A percentile compares a stretch with the other conserved stretches of the same genome.
Evolutionary conservation across 2,113 vertebrate genomes (phyloP).

Genomic region (Perca flavescens): DNA sequence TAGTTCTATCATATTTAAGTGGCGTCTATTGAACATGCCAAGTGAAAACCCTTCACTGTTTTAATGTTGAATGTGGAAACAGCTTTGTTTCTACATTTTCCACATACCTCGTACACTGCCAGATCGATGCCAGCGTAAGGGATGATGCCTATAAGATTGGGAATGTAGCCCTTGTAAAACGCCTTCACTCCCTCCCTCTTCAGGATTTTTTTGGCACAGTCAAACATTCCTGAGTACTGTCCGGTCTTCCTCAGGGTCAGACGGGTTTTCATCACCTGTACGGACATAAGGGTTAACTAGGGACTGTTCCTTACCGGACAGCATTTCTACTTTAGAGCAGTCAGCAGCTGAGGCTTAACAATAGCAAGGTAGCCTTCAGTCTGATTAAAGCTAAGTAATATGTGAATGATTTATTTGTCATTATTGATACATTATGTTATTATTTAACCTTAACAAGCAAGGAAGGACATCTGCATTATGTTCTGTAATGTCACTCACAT

Average conservation of each 20-base stretch:
- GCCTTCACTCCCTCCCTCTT: conserved; percentile 92
- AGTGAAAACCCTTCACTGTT: background rate
- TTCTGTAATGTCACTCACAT: background rate
- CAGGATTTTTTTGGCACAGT: conserved; percentile 96
- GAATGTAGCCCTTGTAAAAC: conserved; percentile 98
- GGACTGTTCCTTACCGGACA: background rate
- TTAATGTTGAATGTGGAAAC: background rate
- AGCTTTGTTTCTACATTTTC: background rate
- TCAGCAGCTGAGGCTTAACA: background rate
- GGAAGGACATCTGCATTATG: background rate
- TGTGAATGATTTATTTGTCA: background rate
- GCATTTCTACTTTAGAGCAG: background rate
- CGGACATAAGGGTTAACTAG: background rate
- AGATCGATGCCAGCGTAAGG: conserved; percentile 98
- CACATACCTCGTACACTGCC: conserved; percentile 94
- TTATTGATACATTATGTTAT: background rate
- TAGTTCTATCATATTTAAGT: background rate
- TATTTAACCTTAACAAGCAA: background rate
- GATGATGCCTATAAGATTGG: conserved; percentile 97
- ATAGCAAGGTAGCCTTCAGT: background rate
- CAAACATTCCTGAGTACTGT: conserved; percentile 94
- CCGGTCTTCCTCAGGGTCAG: conserved; percentile 97
- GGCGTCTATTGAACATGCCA: background rate
- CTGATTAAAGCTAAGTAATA: background rate
- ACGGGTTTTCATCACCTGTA: conserved; percentile 96